Base-by-base conservation (phyloP, 2,888 invertebrate species). In the Drosophila mimetica region DNA sequence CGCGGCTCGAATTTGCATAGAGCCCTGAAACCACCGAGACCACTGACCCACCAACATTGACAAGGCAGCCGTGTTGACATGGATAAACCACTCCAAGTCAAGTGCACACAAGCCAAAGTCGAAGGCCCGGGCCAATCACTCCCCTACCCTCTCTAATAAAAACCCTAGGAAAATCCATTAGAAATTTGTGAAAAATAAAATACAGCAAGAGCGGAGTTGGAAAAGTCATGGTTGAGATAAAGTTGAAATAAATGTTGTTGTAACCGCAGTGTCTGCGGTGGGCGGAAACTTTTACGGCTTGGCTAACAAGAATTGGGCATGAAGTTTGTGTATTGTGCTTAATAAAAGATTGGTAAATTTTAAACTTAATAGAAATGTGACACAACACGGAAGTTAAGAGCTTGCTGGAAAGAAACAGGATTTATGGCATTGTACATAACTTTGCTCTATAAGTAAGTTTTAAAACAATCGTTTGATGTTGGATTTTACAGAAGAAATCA, bases 31-130 rank as follows among this genome's bases (percentile, higher is more conserved):
- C 61, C 39, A 30, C 61, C 22, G 46, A 71, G 41, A 47, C 48
- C 52, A 37, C 50, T 61, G 79, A 72, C 77, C 73, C 51, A 52
- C 46, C 59, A 70, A 57, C 69, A 51, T 60, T 47, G 71, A 55
- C 77, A 63, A 53, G 67, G 47, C 67, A 58, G 55, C 52, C 85
- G 72, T 61, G 60, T 87, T 87, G 82, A 82, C 88, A 85, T 86
- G 88, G 86, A 82, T 87, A 82, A 72, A 82, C 88, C 87, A 87
- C 78, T 85, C 69, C 72, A 63, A 81, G 85, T 77, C 75, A 70
- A 81, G 78, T 73, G 75, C 85, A 69, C 81, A 70, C 70, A 66
- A 63, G 55, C 74, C 63, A 42, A 61, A 63, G 51, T 42, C 22
- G 46, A 37, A 63, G 51, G 60, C 47, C 64, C n/a, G 39, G 57